A percentile compares a stretch with the other conserved stretches of the same genome.
Evolutionary conservation across 2,113 vertebrate genomes (phyloP).

Genomic region (Entosphenus tridentatus): DNA sequence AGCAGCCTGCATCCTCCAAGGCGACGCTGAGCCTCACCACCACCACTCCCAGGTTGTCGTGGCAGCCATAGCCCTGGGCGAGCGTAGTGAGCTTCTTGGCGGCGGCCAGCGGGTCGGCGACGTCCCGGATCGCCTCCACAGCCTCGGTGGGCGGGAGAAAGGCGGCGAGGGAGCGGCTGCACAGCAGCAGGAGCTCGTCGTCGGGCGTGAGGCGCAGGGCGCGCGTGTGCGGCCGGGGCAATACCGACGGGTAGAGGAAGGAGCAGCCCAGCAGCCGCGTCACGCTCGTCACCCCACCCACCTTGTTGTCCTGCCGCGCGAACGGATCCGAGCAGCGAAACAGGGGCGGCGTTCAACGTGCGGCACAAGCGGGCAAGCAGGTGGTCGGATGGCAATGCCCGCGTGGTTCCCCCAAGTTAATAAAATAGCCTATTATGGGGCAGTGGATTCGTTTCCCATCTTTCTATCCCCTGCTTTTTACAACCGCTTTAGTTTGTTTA

Average conservation of each 20-base stretch:
- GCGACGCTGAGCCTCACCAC: slow-evolving; percentile 52
- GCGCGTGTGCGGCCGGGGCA: slow-evolving; percentile 59
- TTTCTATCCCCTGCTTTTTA: too few species aligned
- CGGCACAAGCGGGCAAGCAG: too few species aligned
- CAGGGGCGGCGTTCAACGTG: too few species aligned
- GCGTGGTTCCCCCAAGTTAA: too few species aligned
- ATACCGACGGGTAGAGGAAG: slow-evolving; percentile 67
- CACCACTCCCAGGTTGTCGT: slow-evolving; percentile 60
- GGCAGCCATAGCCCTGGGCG: slow-evolving; percentile 79
- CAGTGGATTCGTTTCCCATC: too few species aligned
- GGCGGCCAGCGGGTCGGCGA: slow-evolving; percentile 48
- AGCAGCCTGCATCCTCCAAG: slow-evolving; percentile 32
- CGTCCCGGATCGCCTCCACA: slow-evolving; percentile 38
- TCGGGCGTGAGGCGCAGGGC: slow-evolving; percentile 50
- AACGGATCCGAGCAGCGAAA: too few species aligned
- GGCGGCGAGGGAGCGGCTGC: slow-evolving; percentile 68
- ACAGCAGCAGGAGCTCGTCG: slow-evolving; percentile 69
- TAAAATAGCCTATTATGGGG: too few species aligned
- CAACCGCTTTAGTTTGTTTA: too few species aligned
- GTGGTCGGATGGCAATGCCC: too few species aligned
- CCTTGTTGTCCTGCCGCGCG: slow-evolving; percentile 60
- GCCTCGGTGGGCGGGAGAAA: slow-evolving; percentile 54
- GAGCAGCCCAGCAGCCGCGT: slow-evolving; percentile 77
- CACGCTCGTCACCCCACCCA: slow-evolving; percentile 88
- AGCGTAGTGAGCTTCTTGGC: slow-evolving; percentile 78